Conservation (phyloP, 2,888 invertebrate species). For the Orchesellides sinensis region DNA sequence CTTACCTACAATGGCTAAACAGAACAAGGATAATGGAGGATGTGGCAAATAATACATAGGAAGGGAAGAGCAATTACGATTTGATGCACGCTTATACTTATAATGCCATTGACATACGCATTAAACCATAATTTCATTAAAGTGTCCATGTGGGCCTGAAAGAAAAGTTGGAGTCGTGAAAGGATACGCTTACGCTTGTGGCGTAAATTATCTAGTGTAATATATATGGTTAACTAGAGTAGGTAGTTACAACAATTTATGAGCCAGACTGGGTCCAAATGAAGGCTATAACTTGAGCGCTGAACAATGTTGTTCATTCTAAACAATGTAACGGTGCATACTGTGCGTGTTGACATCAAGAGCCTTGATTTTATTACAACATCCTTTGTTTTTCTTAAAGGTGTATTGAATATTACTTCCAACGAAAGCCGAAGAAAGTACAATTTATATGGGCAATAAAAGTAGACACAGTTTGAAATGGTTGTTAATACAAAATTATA, state of each 20-base stretch:
- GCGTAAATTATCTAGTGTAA: not conserved
- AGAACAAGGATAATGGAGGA: not conserved
- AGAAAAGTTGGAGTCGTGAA: not conserved
- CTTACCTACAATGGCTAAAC: not conserved
- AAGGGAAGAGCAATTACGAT: no score
- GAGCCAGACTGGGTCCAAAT: not conserved
- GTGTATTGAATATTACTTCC: not conserved
- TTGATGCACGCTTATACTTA: no score
- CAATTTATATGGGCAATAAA: not conserved
- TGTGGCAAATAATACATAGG: not conserved
- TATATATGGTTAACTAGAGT: not conserved
- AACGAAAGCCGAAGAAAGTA: not conserved
- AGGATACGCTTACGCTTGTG: not conserved
- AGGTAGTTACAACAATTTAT: not conserved
- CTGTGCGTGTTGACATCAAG: not conserved
- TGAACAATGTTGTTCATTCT: not conserved
- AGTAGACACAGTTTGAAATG: no score
- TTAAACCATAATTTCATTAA: not conserved
- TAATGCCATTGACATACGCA: not conserved
- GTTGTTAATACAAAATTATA: no score
- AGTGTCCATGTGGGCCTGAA: not conserved
- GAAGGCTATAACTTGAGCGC: not conserved
- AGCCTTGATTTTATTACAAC: not conserved
- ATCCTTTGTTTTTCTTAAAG: not conserved
- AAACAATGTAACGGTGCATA: not conserved